phyloP scores from a whole-genome alignment of 2,888 invertebrate species.

The Tribolium freemani region DNA sequence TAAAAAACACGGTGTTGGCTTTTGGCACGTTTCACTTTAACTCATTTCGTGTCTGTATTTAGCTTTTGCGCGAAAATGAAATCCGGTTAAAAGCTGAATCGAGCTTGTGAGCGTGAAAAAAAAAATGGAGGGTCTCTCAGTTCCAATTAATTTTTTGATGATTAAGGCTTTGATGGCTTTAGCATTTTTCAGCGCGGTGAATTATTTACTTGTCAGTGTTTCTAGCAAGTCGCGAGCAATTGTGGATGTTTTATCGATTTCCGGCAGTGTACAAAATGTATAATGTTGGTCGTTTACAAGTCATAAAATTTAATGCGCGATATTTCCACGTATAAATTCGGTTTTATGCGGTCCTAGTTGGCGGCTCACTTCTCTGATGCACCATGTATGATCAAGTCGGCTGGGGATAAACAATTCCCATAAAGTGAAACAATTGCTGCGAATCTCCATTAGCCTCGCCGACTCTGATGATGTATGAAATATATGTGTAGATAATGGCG shows the following conservation, averaged over 20 bases:
- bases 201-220: conserved; percentile 38
- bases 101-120: conserved; percentile 9
- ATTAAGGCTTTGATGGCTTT: conserved; percentile 38
- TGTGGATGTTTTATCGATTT: conserved; percentile 46
- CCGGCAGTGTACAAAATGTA: conserved; percentile 50
- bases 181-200: conserved; percentile 27
- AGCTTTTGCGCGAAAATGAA: conserved; percentile 26
- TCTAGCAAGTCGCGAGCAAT: conserved; percentile 43
- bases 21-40: conserved; percentile 35
- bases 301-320: conserved; percentile 60
- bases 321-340: conserved; percentile 56
- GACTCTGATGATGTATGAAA: conserved; percentile 55
- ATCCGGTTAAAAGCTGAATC: conserved; percentile 35
- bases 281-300: conserved; percentile 56
- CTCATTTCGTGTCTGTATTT: conserved; percentile 22
- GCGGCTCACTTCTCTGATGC: conserved; percentile 43
- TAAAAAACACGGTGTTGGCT: conserved; percentile 16
- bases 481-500: conserved; percentile 56
- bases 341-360: conserved; percentile 46
- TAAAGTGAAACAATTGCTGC: conserved; percentile 54
- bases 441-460: conserved; percentile 51
- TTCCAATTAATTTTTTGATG: conserved; percentile 43
- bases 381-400: conserved; percentile 50
- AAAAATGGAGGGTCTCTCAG: conserved; percentile 27
- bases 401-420: conserved; percentile 50